A percentile compares a stretch with the other conserved stretches of the same genome.
phyloP scores from a whole-genome alignment of 2,888 invertebrate genomes.

The Horisme vitalbata region DNA sequence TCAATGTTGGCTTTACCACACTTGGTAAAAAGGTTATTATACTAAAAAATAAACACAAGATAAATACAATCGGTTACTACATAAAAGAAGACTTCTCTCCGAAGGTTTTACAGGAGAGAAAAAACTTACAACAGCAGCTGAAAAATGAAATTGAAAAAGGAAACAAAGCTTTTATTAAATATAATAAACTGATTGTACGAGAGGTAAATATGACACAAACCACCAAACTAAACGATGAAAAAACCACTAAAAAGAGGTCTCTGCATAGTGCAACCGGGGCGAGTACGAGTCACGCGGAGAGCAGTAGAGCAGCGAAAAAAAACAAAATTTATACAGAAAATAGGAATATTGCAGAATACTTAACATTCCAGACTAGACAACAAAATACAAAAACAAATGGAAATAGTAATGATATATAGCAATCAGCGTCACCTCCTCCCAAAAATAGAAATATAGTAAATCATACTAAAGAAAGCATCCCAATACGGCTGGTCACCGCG shows the following conservation, averaged over 20 bases:
- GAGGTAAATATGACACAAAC: not conserved
- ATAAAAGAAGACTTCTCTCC: conserved; percentile 8
- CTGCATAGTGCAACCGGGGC: not conserved
- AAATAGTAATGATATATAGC: not conserved
- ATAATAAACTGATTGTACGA: not conserved
- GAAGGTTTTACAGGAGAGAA: not conserved
- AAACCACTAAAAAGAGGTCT: not conserved
- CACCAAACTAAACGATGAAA: not conserved
- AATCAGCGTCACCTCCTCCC: no score
- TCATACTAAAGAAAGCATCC: no score
- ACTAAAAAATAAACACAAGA: not conserved
- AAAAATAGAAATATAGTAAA: no score
- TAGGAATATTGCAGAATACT: not conserved
- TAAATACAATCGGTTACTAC: not conserved
- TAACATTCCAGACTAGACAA: conserved; percentile 18
- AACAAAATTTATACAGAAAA: not conserved
- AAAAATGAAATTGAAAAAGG: conserved; percentile 1
- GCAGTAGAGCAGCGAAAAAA: not conserved
- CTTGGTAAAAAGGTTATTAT: not conserved
- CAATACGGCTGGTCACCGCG: no score
- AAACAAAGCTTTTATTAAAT: not conserved
- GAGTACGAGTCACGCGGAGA: not conserved
- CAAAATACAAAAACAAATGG: not conserved
- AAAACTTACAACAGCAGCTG: not conserved
- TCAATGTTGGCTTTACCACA: not conserved